These are phyloP conservation scores for Prunella himalayana DNA, from an alignment of 2,113 vertebrate species.

Conservation along the genomic window DNA sequence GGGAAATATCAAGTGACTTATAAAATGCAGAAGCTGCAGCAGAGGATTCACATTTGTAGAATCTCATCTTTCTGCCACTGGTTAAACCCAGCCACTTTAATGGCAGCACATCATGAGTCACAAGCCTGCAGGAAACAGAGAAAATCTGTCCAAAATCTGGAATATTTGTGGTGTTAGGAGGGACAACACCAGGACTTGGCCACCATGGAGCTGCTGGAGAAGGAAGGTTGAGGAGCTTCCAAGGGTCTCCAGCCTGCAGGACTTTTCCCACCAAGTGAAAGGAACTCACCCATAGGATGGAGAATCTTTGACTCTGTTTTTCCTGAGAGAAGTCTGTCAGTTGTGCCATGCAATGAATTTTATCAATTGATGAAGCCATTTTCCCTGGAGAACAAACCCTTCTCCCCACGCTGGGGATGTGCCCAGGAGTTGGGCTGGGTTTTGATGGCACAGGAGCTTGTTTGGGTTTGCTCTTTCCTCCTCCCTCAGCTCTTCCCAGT, in stretches of 20 bases:
- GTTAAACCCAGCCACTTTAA: neutral
- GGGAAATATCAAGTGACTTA: neutral
- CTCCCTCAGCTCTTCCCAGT: neutral
- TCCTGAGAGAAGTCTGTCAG: neutral
- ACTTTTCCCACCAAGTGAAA: neutral
- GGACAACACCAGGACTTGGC: neutral
- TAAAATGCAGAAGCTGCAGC: neutral
- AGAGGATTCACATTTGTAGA: neutral
- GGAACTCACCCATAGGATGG: fast-evolving
- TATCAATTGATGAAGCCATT: neutral
- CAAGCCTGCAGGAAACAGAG: neutral
- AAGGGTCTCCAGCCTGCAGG: neutral
- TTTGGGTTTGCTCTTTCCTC: neutral
- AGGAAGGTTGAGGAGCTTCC: neutral
- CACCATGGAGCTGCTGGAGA: neutral
- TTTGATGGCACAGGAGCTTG: fast-evolving
- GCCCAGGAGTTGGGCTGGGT: neutral
- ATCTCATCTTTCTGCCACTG: neutral
- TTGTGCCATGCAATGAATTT: neutral
- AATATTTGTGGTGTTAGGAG: neutral
- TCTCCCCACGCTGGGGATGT: fast-evolving
- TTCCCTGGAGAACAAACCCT: neutral
- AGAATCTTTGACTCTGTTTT: neutral
- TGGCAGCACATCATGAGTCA: neutral
- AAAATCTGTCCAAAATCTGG: neutral